Conservation (phyloP, 2,888 invertebrate species). For the Yponomeuta sedellus region DNA sequence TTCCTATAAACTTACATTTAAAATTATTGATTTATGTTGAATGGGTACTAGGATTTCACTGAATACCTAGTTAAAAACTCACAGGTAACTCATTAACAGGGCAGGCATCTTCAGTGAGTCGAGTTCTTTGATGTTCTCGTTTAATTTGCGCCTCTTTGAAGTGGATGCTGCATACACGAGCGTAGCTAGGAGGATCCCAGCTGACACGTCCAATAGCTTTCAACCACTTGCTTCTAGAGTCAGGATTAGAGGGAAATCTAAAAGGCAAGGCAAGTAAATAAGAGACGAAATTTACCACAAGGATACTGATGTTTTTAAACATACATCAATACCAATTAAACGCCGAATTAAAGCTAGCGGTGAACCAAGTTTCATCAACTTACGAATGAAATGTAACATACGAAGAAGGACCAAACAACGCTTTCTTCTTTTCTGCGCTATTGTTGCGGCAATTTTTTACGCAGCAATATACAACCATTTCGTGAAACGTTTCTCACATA, state of each 20-base stretch:
- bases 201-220: constrained; percentile 35
- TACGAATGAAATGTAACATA: constrained; percentile 20
- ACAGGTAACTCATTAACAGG: constrained; percentile 34
- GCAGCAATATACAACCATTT: constrained; percentile 37
- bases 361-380: constrained; percentile 4
- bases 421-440: constrained; percentile 23
- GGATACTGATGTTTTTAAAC: too few species aligned
- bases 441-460: constrained; percentile 35
- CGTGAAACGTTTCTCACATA: background rate
- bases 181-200: constrained; percentile 32
- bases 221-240: constrained; percentile 33
- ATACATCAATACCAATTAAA: too few species aligned
- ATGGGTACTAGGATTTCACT: background rate
- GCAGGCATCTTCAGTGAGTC: constrained; percentile 31
- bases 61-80: constrained; percentile 23
- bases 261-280: background rate
- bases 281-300: background rate
- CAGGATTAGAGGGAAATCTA: constrained; percentile 18
- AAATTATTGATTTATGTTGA: too few species aligned
- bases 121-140: constrained; percentile 27
- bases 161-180: constrained; percentile 33
- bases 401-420: background rate
- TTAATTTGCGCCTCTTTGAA: constrained; percentile 32
- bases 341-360: too few species aligned
- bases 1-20: too few species aligned